Evolutionary conservation across 1,140 invertebrate species (phyloP), one percentile per base, ranked within the genome.

Genomic region (Psilanteris sp.): DNA sequence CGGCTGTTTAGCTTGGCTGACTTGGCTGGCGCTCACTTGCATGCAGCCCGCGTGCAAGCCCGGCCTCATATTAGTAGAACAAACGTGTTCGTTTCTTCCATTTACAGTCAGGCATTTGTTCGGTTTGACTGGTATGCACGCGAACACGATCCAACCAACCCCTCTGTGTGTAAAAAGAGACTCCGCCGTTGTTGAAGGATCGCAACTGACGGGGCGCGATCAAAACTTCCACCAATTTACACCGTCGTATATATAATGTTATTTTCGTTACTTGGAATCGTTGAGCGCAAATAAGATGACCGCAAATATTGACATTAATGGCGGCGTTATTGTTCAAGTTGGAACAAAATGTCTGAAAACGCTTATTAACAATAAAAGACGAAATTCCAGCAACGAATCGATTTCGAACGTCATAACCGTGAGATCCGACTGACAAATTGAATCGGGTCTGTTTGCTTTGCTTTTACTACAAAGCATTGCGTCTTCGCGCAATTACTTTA

Each of bases 21-120:
- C 52, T 32, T 26, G 54, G 13, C 32, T 16, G 31, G 26, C 37
- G 39, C 39, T 22, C 39, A 11, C 18, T 46, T 61, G 50, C 62
- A 55, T 55, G 62, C 62, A 67, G 29, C n/a, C 50, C 62, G 41
- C 50, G 50, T 39, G 62, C 46, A 52, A 24, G 11, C 37, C 16
- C n/a, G 7, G 22, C 18, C 15, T 27, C 39, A 32, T 57, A 68
- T 68, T 68, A 50, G 52, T 48, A 48, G 43, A 68, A 57, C 52
- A 59, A 57, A 68, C 64, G 50, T 26, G 64, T 68, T 68, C 64
- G 64, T 59, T 68, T 68, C 64, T 59, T 68, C 43, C 52, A 55
- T 67, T 57, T 48, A 48, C 62, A 43, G 50, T 46, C 62, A 14
- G 50, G 26, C 50, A 57, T 67, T 67, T 57, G 62, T 67, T 55